Conservation (phyloP, 2,113 vertebrate genomes). For the Bettongia penicillata region DNA sequence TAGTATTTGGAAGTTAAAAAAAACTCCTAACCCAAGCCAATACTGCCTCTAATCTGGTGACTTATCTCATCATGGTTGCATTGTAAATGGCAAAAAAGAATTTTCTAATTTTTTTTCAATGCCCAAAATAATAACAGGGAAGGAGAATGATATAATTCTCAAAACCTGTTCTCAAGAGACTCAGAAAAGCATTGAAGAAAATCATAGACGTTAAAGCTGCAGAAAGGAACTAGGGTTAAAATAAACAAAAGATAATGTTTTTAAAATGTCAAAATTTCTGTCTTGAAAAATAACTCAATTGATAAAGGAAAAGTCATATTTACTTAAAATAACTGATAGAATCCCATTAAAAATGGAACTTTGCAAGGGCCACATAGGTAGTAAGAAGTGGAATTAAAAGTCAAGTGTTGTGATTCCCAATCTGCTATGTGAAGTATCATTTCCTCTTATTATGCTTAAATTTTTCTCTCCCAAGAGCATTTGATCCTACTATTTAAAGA, state of each 20-base stretch:
- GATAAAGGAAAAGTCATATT: conserved; percentile 21
- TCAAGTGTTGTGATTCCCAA: background rate
- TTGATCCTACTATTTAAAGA: background rate
- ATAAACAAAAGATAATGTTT: background rate
- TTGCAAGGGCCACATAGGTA: background rate
- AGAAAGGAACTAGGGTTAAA: background rate
- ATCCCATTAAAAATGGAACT: conserved; percentile 1
- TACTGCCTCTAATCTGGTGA: background rate
- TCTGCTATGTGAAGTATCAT: background rate
- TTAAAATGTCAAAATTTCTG: background rate
- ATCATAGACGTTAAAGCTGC: background rate
- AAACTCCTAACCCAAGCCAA: background rate
- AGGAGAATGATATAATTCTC: background rate
- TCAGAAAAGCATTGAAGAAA: conserved; percentile 16
- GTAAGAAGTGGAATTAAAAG: background rate
- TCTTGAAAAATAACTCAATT: background rate
- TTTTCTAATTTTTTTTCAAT: background rate
- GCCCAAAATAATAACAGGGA: background rate
- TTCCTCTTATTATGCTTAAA: background rate
- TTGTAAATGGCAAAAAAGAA: background rate
- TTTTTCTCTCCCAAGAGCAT: background rate
- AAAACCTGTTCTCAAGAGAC: background rate
- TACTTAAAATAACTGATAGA: background rate
- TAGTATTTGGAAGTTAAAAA: background rate
- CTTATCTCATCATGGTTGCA: background rate